These are phyloP conservation scores for Leptodactylus fuscus DNA, from an alignment of 2,113 vertebrate genomes.

Conservation along the genomic window DNA sequence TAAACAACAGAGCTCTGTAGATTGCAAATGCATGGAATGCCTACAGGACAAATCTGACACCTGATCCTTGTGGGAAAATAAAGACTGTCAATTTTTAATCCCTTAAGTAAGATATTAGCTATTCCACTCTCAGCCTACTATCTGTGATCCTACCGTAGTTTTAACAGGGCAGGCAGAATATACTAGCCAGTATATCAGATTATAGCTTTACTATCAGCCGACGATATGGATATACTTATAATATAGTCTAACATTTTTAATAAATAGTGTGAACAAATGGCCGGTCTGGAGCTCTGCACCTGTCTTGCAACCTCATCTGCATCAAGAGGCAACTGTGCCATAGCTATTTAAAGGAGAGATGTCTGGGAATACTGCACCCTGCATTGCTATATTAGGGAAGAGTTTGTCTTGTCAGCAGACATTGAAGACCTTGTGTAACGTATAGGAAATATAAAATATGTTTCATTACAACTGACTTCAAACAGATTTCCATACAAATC, in stretches of 20 bases:
- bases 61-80: slow-evolving; percentile 54
- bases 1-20: neutral
- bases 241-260: neutral
- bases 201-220: neutral
- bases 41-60: slow-evolving; percentile 21
- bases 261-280: neutral
- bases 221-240: neutral
- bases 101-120: slow-evolving; percentile 41
- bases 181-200: neutral
- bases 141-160: neutral
- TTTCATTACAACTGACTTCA: neutral
- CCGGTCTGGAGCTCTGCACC: neutral
- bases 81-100: slow-evolving; percentile 35
- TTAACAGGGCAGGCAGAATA: neutral
- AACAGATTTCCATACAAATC: no score
- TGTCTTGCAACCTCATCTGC: slow-evolving; percentile 10
- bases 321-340: slow-evolving; percentile 5
- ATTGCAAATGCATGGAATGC: slow-evolving; percentile 4
- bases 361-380: neutral
- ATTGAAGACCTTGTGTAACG: neutral
- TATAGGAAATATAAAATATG: neutral
- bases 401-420: neutral
- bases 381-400: neutral
- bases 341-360: neutral
- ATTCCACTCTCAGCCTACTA: neutral